Conservation (phyloP, 2,888 invertebrate species). For the Calliphora vomitoria region DNA sequence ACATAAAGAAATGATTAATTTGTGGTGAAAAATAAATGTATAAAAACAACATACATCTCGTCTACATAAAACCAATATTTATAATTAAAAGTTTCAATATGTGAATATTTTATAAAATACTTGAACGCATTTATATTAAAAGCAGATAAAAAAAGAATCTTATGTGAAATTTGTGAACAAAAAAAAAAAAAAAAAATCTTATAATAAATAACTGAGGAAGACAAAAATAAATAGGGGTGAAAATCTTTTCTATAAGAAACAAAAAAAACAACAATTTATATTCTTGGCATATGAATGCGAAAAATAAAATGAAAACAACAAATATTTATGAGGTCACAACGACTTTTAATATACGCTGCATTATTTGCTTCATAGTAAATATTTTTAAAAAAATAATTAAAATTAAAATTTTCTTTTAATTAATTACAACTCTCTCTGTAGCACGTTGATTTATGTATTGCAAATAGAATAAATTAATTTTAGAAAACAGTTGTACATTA, state of each 20-base stretch:
- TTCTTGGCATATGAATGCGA: constrained; percentile 62
- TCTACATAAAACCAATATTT: too few species aligned
- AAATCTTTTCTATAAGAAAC: constrained; percentile 49
- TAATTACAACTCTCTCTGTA: too few species aligned
- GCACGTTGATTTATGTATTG: too few species aligned
- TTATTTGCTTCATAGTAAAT: background rate
- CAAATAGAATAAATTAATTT: too few species aligned
- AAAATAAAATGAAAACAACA: constrained; percentile 42
- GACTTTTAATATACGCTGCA: constrained; percentile 13
- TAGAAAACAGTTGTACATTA: too few species aligned
- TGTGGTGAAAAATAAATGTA: background rate
- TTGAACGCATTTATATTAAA: constrained; percentile 40
- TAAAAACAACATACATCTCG: too few species aligned
- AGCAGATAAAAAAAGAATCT: constrained; percentile 43
- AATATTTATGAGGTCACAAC: constrained; percentile 2
- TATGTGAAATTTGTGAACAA: constrained; percentile 52
- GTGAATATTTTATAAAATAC: background rate
- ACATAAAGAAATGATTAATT: background rate
- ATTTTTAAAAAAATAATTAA: background rate
- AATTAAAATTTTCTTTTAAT: too few species aligned
- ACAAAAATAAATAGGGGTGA: constrained; percentile 66
- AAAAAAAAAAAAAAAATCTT: constrained; percentile 54
- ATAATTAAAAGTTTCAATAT: too few species aligned
- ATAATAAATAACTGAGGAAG: constrained; percentile 43
- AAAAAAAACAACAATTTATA: constrained; percentile 8